phyloP scores from a whole-genome alignment of 1,140 invertebrate species.

The Piezodorus guildinii region DNA sequence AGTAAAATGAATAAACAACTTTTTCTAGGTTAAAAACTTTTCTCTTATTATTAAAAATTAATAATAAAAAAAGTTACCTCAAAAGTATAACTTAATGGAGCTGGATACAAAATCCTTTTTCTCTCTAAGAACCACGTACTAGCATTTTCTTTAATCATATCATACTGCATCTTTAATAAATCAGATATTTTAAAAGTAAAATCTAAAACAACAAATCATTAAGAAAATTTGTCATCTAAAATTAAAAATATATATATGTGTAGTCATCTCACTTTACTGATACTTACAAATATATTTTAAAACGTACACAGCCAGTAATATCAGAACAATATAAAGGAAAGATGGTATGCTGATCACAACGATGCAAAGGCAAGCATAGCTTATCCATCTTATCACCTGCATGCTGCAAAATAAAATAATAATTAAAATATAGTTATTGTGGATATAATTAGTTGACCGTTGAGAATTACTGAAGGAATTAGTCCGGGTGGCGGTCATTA shows the following conservation, averaged over 20 bases:
- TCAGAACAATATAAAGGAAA: slow-evolving; percentile 22
- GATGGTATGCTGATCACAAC: slow-evolving; percentile 20
- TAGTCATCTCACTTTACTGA: background rate
- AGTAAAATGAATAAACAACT: too few relatives aligned
- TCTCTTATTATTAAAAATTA: too few relatives aligned
- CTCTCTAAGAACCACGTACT: slow-evolving; percentile 29
- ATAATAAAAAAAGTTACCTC: slow-evolving; percentile 33
- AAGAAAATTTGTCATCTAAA: background rate
- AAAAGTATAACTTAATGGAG: slow-evolving; percentile 39
- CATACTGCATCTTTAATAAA: slow-evolving; percentile 27
- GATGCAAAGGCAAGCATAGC: slow-evolving; percentile 15
- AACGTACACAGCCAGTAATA: slow-evolving; percentile 21
- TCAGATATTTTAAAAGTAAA: slow-evolving; percentile 30
- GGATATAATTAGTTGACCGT: too few relatives aligned
- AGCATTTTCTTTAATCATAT: slow-evolving; percentile 24
- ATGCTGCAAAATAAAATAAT: slow-evolving; percentile 16
- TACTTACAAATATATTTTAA: slow-evolving; percentile 24
- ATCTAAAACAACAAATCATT: slow-evolving; percentile 26
- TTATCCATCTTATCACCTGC: slow-evolving; percentile 23
- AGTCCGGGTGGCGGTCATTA: too few relatives aligned
- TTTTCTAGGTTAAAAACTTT: too few relatives aligned
- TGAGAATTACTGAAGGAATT: too few relatives aligned
- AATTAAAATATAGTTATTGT: too few relatives aligned
- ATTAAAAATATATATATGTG: background rate
- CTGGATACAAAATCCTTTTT: slow-evolving; percentile 39